A percentile compares a stretch with the other conserved stretches of the same genome.
Conservation (phyloP, 2,888 invertebrate species). For the Ennomos quercinarius region DNA sequence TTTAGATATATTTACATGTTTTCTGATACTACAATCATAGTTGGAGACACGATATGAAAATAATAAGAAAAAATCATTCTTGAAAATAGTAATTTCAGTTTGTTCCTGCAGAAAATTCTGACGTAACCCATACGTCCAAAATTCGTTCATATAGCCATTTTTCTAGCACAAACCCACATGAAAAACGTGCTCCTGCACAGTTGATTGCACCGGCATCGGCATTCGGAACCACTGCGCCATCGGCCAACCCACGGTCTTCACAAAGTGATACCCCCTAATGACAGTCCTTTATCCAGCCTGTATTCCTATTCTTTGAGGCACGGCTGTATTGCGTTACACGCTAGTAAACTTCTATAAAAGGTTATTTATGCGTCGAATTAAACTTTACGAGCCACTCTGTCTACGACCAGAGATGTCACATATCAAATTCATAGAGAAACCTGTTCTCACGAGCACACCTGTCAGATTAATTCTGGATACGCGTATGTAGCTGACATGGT, state of each 20-base stretch:
- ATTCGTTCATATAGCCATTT: not conserved
- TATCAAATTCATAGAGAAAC: constrained; percentile 70
- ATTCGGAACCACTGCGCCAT: constrained; percentile 40
- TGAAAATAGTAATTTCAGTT: no score
- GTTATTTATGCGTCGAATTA: constrained; percentile 77
- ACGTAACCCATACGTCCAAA: not conserved
- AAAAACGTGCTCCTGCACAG: not conserved
- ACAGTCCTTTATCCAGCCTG: constrained; percentile 65
- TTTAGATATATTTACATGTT: not conserved
- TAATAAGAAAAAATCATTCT: not conserved
- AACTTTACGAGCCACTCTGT: constrained; percentile 74
- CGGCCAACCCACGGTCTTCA: constrained; percentile 46
- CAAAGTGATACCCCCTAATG: constrained; percentile 59
- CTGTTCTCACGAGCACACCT: constrained; percentile 68
- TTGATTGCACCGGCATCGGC: constrained; percentile 17
- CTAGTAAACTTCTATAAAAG: constrained; percentile 66
- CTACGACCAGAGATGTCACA: constrained; percentile 69
- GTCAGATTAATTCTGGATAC: constrained; percentile 70
- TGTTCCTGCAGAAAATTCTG: no score
- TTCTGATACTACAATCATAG: not conserved
- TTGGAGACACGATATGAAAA: not conserved
- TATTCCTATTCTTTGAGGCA: constrained; percentile 58
- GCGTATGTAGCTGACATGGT: constrained; percentile 51
- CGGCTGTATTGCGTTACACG: constrained; percentile 64
- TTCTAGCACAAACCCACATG: not conserved